Percentiles rank a stretch among this genome's conserved stretches.
Evolutionary conservation across 2,113 vertebrate species (phyloP).

Genomic region (Phalacrocorax brasilianus): DNA sequence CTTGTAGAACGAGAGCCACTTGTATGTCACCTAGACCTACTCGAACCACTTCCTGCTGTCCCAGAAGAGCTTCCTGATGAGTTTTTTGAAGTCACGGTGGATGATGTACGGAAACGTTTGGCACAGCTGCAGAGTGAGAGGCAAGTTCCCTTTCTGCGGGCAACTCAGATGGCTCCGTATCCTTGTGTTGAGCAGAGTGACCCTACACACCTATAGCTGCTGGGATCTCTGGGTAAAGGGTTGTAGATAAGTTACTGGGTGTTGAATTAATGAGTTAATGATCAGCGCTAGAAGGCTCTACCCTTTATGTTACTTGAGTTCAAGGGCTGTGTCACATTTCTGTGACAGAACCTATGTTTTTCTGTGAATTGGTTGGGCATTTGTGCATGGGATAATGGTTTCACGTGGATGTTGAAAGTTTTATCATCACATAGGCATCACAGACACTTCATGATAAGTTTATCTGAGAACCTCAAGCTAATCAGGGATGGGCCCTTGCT

Average conservation of each 20-base stretch:
- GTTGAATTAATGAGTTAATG: neutral
- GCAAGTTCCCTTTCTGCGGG: constrained; percentile 69
- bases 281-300: neutral
- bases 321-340: neutral
- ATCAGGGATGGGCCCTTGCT: neutral
- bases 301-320: neutral
- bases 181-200: neutral
- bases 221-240: neutral
- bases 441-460: neutral
- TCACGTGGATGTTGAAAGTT: neutral
- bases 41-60: constrained; percentile 25
- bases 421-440: neutral
- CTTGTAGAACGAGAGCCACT: constrained; percentile 79
- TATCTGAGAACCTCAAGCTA: neutral
- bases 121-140: constrained; percentile 93
- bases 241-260: neutral
- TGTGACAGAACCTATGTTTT: neutral
- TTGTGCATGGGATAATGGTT: neutral
- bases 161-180: neutral
- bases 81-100: constrained; percentile 95
- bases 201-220: neutral
- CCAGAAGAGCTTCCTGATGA: constrained; percentile 84
- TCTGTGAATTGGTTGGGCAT: neutral
- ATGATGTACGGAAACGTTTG: constrained; percentile 90
- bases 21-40: constrained; percentile 85